A percentile compares a stretch with the other conserved stretches of the same genome.
phyloP scores from a whole-genome alignment of 92 coral and sea anemone species.

The Parazoanthus darwini region DNA sequence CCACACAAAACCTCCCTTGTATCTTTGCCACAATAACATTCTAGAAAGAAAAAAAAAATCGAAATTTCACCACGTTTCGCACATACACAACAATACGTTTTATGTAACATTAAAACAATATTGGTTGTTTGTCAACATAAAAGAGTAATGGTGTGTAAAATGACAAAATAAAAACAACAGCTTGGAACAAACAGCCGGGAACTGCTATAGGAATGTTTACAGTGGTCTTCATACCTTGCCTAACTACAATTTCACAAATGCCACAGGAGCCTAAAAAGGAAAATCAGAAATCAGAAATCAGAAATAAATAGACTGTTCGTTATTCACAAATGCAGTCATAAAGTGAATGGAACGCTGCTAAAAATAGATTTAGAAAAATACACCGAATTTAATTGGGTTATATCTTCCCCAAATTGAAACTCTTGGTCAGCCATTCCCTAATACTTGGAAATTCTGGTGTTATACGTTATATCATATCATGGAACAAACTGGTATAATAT shows the following conservation, averaged over 20 bases:
- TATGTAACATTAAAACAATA: neutral
- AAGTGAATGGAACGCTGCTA: neutral
- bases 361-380: no score
- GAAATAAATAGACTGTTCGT: neutral
- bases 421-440: neutral
- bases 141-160: neutral
- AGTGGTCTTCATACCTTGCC: conserved; percentile 57
- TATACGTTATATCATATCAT: no score
- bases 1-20: no score
- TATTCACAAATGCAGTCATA: neutral
- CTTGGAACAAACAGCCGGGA: neutral
- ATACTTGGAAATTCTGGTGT: neutral
- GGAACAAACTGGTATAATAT: no score
- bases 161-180: neutral
- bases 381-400: no score
- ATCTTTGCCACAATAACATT: conserved; percentile 90
- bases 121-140: neutral
- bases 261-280: conserved; percentile 71
- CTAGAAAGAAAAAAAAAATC: conserved; percentile 36
- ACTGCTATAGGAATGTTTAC: neutral
- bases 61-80: no score
- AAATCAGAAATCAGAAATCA: neutral
- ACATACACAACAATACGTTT: neutral
- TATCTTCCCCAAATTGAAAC: neutral
- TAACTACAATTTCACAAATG: conserved; percentile 63